Conservation (phyloP, 2,888 invertebrate genomes). For the Mesoligia furuncula region DNA sequence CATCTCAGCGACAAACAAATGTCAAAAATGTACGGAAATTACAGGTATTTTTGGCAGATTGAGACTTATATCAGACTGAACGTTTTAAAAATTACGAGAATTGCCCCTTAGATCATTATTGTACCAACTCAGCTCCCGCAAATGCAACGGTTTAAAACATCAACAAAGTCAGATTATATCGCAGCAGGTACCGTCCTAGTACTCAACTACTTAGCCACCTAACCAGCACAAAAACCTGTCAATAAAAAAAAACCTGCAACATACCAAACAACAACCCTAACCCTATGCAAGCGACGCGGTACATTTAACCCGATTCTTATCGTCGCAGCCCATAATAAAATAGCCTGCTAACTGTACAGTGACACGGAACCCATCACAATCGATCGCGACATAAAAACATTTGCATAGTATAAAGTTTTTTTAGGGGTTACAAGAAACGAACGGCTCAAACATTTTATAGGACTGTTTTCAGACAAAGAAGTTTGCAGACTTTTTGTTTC, state of each 20-base stretch:
- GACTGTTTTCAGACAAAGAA: constrained; percentile 61
- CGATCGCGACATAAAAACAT: constrained; percentile 72
- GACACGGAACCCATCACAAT: constrained; percentile 78
- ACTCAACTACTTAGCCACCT: background rate
- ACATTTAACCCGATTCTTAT: constrained; percentile 70
- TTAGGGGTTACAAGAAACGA: constrained; percentile 61
- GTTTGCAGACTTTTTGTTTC: constrained; percentile 60
- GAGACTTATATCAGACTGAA: background rate
- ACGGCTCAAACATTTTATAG: constrained; percentile 45
- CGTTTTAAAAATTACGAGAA: background rate
- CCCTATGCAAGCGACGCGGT: constrained; percentile 41
- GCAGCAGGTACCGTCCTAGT: background rate
- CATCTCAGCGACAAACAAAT: background rate
- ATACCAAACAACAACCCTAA: constrained; percentile 26
- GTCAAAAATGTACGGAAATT: background rate
- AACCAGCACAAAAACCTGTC: constrained; percentile 12
- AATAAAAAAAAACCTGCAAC: constrained; percentile 26
- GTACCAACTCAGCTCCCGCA: background rate
- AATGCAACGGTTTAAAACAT: background rate
- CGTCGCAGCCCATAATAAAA: constrained; percentile 75
- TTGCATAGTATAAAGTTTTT: constrained; percentile 71
- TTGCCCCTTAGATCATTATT: background rate
- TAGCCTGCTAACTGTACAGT: constrained; percentile 73
- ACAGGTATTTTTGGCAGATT: background rate
- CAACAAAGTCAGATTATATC: background rate